Evolutionary conservation across 1,140 invertebrate species (phyloP).

Genomic region (Heliconius himera): DNA sequence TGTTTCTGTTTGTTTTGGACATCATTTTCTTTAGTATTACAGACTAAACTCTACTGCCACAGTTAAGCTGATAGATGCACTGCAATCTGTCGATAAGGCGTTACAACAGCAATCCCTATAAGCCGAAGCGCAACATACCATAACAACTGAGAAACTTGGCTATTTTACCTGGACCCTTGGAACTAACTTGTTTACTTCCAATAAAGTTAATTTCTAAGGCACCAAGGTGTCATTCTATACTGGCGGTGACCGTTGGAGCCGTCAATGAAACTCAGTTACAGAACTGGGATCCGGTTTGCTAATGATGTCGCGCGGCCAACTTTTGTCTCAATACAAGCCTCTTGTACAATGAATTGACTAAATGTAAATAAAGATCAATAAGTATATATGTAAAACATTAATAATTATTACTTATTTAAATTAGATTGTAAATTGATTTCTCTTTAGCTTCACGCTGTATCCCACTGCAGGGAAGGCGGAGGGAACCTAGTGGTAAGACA

Average conservation of each 20-base stretch:
- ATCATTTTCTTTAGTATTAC: neutral
- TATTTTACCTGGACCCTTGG: conserved; percentile 24
- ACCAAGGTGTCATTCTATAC: conserved; percentile 29
- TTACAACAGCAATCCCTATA: conserved; percentile 43
- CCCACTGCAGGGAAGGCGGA: too few relatives aligned
- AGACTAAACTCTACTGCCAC: neutral
- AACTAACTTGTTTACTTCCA: conserved; percentile 11
- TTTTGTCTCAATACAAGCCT: conserved; percentile 66
- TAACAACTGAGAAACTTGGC: conserved; percentile 36
- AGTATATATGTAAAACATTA: too few relatives aligned
- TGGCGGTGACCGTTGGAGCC: conserved; percentile 41
- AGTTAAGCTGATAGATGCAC: conserved; percentile 29
- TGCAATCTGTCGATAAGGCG: conserved; percentile 45
- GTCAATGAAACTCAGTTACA: conserved; percentile 63
- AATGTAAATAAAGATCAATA: neutral
- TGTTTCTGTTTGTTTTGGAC: neutral
- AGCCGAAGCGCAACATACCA: conserved; percentile 36
- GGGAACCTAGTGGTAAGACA: too few relatives aligned
- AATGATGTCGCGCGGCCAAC: conserved; percentile 65
- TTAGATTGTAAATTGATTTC: neutral
- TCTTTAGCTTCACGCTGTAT: neutral
- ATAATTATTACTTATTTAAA: neutral
- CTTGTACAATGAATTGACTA: conserved; percentile 49
- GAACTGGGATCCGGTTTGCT: conserved; percentile 63
- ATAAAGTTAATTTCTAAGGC: conserved; percentile 6